Evolutionary conservation across 2,113 vertebrate species (phyloP).

Genomic region (Corvus cornix): DNA sequence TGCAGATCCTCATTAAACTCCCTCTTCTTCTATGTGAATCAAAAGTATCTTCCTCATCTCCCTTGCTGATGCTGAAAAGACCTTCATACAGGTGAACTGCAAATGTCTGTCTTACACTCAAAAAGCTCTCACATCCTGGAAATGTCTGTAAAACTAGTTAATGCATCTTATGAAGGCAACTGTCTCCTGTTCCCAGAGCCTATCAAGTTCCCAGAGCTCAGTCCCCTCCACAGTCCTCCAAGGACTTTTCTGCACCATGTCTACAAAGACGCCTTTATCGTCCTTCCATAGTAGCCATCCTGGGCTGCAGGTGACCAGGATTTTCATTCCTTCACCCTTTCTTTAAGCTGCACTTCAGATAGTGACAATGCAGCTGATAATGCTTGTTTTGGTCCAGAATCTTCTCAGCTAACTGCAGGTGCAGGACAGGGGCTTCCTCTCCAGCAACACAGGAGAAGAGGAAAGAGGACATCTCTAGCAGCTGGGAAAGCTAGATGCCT

Average conservation of each 20-base stretch:
- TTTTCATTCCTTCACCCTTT: background rate
- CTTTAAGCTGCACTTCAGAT: background rate
- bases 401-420: background rate
- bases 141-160: background rate
- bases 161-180: background rate
- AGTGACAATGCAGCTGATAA: background rate
- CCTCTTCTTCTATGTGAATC: background rate
- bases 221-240: background rate
- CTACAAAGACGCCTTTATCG: background rate
- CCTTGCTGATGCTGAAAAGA: background rate
- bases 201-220: background rate
- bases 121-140: background rate
- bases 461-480: background rate
- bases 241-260: background rate
- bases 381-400: background rate
- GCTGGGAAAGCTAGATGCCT: background rate
- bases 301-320: background rate
- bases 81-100: background rate
- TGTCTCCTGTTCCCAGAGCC: background rate
- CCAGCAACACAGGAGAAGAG: background rate
- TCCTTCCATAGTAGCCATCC: background rate
- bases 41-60: background rate
- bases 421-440: background rate
- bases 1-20: background rate
- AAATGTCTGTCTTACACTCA: background rate